Conservation (phyloP, 2,888 invertebrate genomes). For the Lycia hirtaria region DNA sequence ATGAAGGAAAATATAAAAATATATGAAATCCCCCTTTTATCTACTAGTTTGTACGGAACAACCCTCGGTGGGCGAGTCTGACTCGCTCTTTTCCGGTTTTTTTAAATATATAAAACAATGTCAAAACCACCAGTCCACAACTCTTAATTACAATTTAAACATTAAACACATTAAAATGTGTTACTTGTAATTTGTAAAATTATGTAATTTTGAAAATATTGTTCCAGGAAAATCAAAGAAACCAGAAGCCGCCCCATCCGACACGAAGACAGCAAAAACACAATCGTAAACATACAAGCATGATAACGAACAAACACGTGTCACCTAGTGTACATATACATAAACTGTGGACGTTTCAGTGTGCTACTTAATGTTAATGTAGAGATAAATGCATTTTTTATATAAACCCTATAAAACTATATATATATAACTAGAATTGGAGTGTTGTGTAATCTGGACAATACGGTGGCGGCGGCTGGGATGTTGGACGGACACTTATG, state of each 20-base stretch:
- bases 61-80: too few species aligned
- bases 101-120: too few species aligned
- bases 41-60: too few species aligned
- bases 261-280: conserved; percentile 59
- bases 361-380: conserved; percentile 42
- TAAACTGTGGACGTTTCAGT: conserved; percentile 28
- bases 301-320: conserved; percentile 29
- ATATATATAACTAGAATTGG: conserved; percentile 24
- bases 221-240: conserved; percentile 68
- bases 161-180: too few species aligned
- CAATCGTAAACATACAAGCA: conserved; percentile 53
- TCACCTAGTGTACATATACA: conserved; percentile 40
- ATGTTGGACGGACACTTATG: conserved; percentile 49
- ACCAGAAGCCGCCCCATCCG: conserved; percentile 55
- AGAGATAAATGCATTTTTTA: conserved; percentile 51
- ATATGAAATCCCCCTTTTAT: too few species aligned
- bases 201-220: neutral
- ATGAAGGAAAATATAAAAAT: too few species aligned
- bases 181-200: too few species aligned
- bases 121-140: too few species aligned
- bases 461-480: conserved; percentile 49
- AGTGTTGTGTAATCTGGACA: conserved; percentile 35
- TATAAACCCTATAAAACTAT: conserved; percentile 36
- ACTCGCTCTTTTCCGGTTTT: too few species aligned
- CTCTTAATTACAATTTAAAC: too few species aligned